phyloP scores from a whole-genome alignment of 2,797 vertebrate genomes.

The Cercopithecus petaurista region DNA sequence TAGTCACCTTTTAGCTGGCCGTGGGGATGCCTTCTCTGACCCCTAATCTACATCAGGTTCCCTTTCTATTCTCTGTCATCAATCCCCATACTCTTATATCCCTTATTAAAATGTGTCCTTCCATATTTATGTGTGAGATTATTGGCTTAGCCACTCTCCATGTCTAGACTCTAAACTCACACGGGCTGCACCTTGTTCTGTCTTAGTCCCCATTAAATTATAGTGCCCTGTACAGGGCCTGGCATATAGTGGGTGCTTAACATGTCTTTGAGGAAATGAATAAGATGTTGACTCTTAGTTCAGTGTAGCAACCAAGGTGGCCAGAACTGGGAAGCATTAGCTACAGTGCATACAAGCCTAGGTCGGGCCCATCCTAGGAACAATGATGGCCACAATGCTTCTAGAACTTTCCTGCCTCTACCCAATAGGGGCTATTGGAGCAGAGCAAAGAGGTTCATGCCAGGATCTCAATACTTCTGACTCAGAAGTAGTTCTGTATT shows the following conservation, averaged over 20 bases:
- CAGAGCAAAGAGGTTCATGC: not conserved
- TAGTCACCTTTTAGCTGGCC: not conserved
- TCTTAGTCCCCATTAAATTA: not conserved
- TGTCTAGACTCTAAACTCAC: not conserved
- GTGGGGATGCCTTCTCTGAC: not conserved
- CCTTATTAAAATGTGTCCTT: not conserved
- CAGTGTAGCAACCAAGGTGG: not conserved
- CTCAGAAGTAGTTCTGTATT: not conserved
- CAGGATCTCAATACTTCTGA: not conserved
- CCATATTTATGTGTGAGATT: not conserved
- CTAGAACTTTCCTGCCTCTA: not conserved
- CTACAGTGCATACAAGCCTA: not conserved
- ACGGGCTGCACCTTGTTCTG: not conserved
- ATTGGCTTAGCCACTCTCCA: not conserved
- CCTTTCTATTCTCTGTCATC: not conserved
- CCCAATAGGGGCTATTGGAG: not conserved
- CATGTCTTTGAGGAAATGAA: not conserved
- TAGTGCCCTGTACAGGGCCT: not conserved
- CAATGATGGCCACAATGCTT: not conserved
- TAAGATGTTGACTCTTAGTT: not conserved
- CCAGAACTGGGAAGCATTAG: not conserved
- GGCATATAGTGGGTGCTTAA: not conserved
- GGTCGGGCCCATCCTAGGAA: not conserved
- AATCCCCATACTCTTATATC: not conserved
- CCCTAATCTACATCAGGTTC: not conserved